Percentiles rank a stretch among this genome's conserved stretches.
These are phyloP conservation scores for Melanocharis versteri DNA, from an alignment of 2,113 vertebrate species.

Conservation along the genomic window DNA sequence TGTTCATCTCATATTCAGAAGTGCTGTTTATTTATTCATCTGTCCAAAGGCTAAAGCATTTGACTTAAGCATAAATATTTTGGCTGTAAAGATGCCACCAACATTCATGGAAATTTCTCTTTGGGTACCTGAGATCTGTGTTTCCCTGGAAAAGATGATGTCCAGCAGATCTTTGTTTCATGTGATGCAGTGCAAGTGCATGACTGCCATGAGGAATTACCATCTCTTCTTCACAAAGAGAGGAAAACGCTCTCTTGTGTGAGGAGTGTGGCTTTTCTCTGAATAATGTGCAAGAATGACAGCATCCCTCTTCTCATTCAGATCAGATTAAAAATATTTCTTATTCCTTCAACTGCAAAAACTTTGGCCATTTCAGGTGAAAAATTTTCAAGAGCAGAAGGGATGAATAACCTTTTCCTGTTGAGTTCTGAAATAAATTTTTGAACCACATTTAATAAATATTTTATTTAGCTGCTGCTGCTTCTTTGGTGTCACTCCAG, in stretches of 20 bases:
- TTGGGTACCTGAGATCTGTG: not conserved
- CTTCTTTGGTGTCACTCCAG: not conserved
- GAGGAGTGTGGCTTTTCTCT: not conserved
- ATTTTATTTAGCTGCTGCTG: not conserved
- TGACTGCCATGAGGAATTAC: not conserved
- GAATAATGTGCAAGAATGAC: not conserved
- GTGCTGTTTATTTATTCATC: not conserved
- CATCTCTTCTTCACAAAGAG: not conserved
- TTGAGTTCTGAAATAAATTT: not conserved
- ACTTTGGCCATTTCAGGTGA: not conserved
- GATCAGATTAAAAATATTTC: not conserved
- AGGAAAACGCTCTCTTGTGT: not conserved
- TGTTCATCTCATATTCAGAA: not conserved
- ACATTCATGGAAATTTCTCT: not conserved
- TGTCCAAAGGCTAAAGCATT: not conserved
- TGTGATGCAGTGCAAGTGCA: fast-evolving
- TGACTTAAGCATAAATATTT: not conserved
- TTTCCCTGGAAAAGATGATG: not conserved
- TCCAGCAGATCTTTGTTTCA: not conserved
- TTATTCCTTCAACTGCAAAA: not conserved
- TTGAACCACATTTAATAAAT: not conserved
- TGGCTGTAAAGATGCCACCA: not conserved
- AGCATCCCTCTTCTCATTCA: not conserved
- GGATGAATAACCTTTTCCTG: not conserved
- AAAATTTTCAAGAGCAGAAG: not conserved